Conservation (phyloP, 1,140 invertebrate species). For the Drosophila ohnishii region DNA sequence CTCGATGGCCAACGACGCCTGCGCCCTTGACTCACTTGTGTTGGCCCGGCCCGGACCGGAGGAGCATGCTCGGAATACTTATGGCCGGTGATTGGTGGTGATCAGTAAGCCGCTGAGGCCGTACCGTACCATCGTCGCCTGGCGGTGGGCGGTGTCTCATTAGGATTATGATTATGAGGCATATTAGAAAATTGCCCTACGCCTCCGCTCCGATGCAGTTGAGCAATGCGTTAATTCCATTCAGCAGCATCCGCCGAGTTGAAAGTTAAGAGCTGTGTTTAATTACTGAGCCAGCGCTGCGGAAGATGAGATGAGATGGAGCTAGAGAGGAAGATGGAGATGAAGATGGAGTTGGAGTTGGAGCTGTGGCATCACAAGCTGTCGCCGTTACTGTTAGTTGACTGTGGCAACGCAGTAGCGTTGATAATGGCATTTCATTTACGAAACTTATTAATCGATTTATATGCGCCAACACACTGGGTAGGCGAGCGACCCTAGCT, state of each 20-base stretch:
- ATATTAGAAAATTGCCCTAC: conserved; percentile 40
- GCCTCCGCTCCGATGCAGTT: conserved; percentile 42
- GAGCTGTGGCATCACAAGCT: conserved; percentile 44
- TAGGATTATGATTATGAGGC: conserved; percentile 36
- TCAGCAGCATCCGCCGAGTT: conserved; percentile 29
- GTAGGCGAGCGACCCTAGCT: conserved; percentile 35
- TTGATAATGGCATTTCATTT: conserved; percentile 74
- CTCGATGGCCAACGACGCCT: conserved; percentile 55
- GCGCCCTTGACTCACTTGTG: conserved; percentile 76
- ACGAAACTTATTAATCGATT: conserved; percentile 79
- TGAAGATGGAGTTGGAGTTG: conserved; percentile 3
- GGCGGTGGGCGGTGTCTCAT: conserved; percentile 16
- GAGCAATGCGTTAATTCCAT: conserved; percentile 48
- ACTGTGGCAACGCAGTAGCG: conserved; percentile 42
- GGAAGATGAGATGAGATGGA: conserved; percentile 5
- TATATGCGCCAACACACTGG: conserved; percentile 68
- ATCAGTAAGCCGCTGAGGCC: conserved; percentile 3
- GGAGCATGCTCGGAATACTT: conserved; percentile 66
- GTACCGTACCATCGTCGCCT: not conserved
- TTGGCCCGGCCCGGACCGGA: conserved; percentile 34
- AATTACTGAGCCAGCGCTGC: conserved; percentile 26
- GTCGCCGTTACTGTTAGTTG: conserved; percentile 24
- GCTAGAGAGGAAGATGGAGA: conserved; percentile 1
- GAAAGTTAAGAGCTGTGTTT: conserved; percentile 36
- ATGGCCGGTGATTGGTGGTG: conserved; percentile 27